Base-by-base conservation (phyloP, 2,113 vertebrate genomes). In the Anoura caudifer region DNA sequence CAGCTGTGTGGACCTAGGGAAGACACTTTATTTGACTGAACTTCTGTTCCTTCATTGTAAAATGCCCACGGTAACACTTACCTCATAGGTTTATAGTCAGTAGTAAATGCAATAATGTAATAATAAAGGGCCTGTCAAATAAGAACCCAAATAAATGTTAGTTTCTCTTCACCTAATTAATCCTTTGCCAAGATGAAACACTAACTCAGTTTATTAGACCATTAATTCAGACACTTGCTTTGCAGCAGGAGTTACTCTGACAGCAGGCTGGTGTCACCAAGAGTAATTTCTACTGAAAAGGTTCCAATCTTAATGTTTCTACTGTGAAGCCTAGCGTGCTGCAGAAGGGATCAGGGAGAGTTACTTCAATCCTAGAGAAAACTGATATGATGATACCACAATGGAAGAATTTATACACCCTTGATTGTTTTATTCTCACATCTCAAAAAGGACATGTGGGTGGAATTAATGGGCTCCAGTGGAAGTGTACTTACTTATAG, bases 231-330 rank as follows among this genome's bases (percentile, higher is more conserved):
- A 97, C 26, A 90, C 70, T 80, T 0, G 26, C 91, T 96, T 96
- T 95, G 89, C 63, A 94, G 75, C 13, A 20, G 65, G 87, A 95
- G 80, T 82, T 6, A 4, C 3, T 6, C 89, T 93, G 97, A 97
- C 93, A 97, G 97, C 41, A 38, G 69, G 92, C 47, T 72, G 54
- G 86, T 90, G 17, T 75, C 75, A 91, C 92, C 95, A 94, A 94
- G 77, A 96, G 41, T 86, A 85, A 91, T 96, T 95, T 87, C 97
- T 97, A 45, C 90, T 98, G 91, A 97, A 96, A 96, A 59, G 43
- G 10, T 83, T 95, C 97, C 92, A 95, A 10, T 69, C 61, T 65
- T 79, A 92, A 85, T 4, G 7, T 90, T 95, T 80, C 94, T 91
- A 87, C 86, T 75, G 52, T 33, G 50, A 80, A 69, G 89, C 59